Conservation (phyloP, 2,113 vertebrate species). For the Cairina moschata region DNA sequence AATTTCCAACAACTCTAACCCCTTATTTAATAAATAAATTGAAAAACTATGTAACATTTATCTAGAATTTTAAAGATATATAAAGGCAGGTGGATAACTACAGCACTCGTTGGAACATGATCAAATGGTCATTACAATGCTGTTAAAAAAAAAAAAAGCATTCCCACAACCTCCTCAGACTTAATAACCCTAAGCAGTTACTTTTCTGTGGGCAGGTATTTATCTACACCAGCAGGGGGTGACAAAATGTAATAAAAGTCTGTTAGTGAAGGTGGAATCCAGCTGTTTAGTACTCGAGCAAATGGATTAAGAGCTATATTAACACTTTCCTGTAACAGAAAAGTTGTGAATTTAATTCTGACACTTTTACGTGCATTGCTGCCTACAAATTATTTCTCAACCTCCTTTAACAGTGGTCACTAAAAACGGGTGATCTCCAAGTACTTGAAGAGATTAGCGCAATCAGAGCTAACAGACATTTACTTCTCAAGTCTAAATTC, state of each 20-base stretch:
- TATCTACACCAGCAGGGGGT: neutral
- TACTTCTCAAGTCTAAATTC: neutral
- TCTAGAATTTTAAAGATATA: neutral
- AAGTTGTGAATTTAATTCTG: neutral
- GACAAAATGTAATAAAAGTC: slow-evolving; percentile 2
- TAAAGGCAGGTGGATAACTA: neutral
- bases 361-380: neutral
- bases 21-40: neutral
- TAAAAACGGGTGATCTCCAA: neutral
- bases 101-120: neutral
- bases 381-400: neutral
- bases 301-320: neutral
- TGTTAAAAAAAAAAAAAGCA: neutral
- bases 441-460: neutral
- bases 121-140: neutral
- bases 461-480: neutral
- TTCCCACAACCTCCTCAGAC: neutral
- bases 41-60: neutral
- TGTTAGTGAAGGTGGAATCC: neutral
- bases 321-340: neutral
- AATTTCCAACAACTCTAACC: neutral
- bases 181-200: neutral
- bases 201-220: neutral
- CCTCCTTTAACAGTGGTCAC: neutral
- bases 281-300: neutral